Percentiles rank a stretch among this genome's conserved stretches.
Evolutionary conservation across 2,888 invertebrate genomes (phyloP).

Genomic region (Serripes groenlandicus): DNA sequence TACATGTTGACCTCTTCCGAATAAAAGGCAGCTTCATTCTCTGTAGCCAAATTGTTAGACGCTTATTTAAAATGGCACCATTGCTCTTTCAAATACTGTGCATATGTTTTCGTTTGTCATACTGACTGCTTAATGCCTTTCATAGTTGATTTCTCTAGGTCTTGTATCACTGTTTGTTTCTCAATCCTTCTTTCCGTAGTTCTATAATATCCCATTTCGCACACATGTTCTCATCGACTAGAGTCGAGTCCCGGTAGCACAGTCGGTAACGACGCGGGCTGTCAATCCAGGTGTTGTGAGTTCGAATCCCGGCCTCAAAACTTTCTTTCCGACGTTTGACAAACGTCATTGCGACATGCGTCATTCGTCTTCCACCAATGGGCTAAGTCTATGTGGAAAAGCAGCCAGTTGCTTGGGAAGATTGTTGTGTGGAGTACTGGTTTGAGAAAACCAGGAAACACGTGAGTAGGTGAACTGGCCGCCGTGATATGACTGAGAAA

Average conservation of each 20-base stretch:
- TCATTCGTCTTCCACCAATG: background rate
- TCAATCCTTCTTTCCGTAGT: too few relatives aligned
- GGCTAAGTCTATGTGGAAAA: background rate
- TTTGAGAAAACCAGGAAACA: background rate
- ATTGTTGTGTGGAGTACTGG: background rate
- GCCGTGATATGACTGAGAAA: background rate
- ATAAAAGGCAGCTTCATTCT: too few relatives aligned
- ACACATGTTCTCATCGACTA: too few relatives aligned
- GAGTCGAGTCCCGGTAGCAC: background rate
- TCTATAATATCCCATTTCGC: too few relatives aligned
- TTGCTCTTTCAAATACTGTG: too few relatives aligned
- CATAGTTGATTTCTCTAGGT: too few relatives aligned
- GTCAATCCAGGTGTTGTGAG: background rate
- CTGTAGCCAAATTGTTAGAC: too few relatives aligned
- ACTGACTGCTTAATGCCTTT: too few relatives aligned
- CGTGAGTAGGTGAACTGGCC: background rate
- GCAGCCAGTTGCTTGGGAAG: background rate
- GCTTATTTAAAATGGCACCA: too few relatives aligned
- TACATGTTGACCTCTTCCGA: too few relatives aligned
- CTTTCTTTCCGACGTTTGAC: background rate
- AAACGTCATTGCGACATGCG: background rate
- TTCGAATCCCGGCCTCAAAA: background rate
- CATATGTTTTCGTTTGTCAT: too few relatives aligned
- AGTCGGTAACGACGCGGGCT: background rate
- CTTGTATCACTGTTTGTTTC: too few relatives aligned